Evolutionary conservation across 2,888 invertebrate genomes (phyloP).

Genomic region (Julus scanicus): DNA sequence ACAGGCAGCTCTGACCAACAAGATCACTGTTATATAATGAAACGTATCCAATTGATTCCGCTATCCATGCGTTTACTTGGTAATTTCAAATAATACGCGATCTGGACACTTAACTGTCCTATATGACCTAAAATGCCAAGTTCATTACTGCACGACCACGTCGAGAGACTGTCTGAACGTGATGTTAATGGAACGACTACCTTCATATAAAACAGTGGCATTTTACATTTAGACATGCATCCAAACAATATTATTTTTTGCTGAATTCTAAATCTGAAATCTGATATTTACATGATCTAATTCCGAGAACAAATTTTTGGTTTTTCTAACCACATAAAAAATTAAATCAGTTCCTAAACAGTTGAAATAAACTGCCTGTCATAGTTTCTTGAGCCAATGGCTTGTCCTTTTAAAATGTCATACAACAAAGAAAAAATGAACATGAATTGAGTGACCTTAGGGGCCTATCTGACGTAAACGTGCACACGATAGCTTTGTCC

Average conservation of each 20-base stretch:
- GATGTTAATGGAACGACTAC: background rate
- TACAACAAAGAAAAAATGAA: slow-evolving; percentile 1
- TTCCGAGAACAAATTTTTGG: no score
- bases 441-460: background rate
- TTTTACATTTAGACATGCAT: background rate
- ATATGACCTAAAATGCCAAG: background rate
- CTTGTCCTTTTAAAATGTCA: background rate
- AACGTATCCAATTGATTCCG: background rate
- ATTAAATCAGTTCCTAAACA: background rate
- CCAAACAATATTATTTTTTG: background rate
- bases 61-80: background rate
- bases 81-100: background rate
- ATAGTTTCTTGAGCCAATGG: background rate
- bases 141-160: background rate
- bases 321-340: background rate
- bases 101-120: background rate
- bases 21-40: background rate
- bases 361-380: background rate
- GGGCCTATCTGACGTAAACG: background rate
- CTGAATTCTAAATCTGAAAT: background rate
- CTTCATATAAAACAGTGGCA: background rate
- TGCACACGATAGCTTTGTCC: background rate
- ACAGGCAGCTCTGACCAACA: background rate
- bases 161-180: background rate
- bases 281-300: no score